Evolutionary conservation across 2,113 vertebrate species (phyloP), one percentile per base, ranked within the genome.

Genomic region (Seriola rivoliana): DNA sequence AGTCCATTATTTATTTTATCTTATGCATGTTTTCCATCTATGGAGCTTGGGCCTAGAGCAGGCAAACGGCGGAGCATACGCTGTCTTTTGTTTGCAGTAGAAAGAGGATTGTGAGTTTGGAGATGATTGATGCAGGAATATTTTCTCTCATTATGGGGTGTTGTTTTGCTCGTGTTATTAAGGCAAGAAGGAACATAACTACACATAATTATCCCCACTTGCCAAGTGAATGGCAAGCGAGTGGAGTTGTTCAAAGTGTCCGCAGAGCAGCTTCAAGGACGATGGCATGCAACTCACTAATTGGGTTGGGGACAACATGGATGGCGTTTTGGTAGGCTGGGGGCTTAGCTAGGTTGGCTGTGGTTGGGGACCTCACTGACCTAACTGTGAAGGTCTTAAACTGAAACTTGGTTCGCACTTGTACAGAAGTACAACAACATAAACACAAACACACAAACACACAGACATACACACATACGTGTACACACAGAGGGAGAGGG

Each of bases 371-470:
- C 25, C 57, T 52, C 60, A 16, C 48, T 84, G 78, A 87, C 64
- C 75, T 71, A 75, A 82, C 42, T 57, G 68, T 84, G 62, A 80
- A 86, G 67, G 87, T 78, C 80, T 62, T 57, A 42, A 63, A 67
- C 14, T 62, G 25, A 64, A 50, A 69, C 72, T 78, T 67, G 23
- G 46, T 76, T 70, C 74, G 63, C 42, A 75, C 70, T 83, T 48
- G 54, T 77, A 32, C 4, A 36, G n/a, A 80, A 78, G 44, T 40
- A 54, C 12, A 40, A 55, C 46, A 59, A 40, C 48, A 60, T 19
- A 54, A 50, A 16, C 46, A 69, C 8, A 64, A 44, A 38, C 64
- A 54, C 55, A 67, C n/a, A 71, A 60, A 67, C n/a, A 71, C 65
- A 19, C 48, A 66, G 7, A 38, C 65, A 54, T 48, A 68, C n/a